Conservation (phyloP, 1,140 invertebrate species). For the roundworm (Caenorhabditis elegans) region DNA sequence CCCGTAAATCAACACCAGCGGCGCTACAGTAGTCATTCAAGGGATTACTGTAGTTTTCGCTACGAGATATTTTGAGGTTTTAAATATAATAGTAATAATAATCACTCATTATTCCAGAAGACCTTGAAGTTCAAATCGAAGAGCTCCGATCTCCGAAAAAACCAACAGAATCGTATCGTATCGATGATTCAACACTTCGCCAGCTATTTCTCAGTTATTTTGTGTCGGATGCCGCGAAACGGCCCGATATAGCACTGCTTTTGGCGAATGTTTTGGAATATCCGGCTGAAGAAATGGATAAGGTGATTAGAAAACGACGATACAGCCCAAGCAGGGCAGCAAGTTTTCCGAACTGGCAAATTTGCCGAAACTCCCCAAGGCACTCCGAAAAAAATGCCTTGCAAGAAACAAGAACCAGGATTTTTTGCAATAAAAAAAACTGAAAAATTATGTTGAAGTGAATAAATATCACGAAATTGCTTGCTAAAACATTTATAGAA, state of each 20-base stretch:
- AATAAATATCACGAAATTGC: neutral
- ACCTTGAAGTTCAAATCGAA: slow-evolving; percentile 43
- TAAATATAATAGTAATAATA: too few relatives aligned
- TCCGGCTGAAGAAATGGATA: slow-evolving; percentile 44
- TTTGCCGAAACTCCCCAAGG: too few relatives aligned
- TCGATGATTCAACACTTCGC: slow-evolving; percentile 43
- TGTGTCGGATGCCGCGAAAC: slow-evolving; percentile 36
- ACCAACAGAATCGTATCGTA: slow-evolving; percentile 11
- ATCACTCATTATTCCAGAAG: slow-evolving; percentile 32
- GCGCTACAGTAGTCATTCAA: too few relatives aligned
- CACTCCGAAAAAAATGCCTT: too few relatives aligned
- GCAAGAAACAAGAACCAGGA: too few relatives aligned
- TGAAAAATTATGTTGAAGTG: neutral
- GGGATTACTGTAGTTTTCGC: too few relatives aligned
- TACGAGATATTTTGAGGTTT: too few relatives aligned
- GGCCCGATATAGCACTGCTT: slow-evolving; percentile 45
- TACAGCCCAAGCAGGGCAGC: neutral
- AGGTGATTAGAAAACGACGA: neutral
- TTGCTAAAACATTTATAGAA: neutral
- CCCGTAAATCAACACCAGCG: too few relatives aligned
- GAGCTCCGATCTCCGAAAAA: slow-evolving; percentile 28
- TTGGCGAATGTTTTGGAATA: slow-evolving; percentile 46
- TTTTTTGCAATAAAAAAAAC: too few relatives aligned
- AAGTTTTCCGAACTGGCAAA: neutral
- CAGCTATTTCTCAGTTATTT: slow-evolving; percentile 49